A percentile compares a stretch with the other conserved stretches of the same genome.
Conservation (phyloP, 2,888 invertebrate genomes). For the Melinaea marsaeus region DNA sequence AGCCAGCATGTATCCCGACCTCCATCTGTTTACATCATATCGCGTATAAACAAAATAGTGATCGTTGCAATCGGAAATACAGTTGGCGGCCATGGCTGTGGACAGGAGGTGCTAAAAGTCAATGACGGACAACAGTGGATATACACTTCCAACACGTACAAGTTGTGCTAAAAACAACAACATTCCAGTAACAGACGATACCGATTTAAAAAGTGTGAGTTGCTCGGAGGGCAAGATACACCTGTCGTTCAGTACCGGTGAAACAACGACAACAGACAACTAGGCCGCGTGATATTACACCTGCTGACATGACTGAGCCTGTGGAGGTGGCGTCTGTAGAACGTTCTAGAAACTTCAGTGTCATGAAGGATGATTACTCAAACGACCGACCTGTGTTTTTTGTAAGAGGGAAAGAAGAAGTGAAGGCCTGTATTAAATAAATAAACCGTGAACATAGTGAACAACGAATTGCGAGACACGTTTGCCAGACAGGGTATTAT, state of each 20-base stretch:
- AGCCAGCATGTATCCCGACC: too few relatives aligned
- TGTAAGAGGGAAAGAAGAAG: conserved; percentile 28
- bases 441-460: conserved; percentile 36
- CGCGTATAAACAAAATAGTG: too few relatives aligned
- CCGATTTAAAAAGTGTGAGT: conserved; percentile 1
- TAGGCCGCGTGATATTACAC: conserved; percentile 33
- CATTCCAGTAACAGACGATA: neutral
- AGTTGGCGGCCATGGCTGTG: too few relatives aligned
- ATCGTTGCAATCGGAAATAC: too few relatives aligned
- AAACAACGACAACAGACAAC: conserved; percentile 15
- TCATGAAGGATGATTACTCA: conserved; percentile 37
- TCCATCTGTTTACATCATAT: too few relatives aligned
- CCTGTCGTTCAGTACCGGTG: conserved; percentile 28
- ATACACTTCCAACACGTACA: too few relatives aligned
- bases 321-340: conserved; percentile 30
- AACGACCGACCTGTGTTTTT: conserved; percentile 26
- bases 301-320: conserved; percentile 34
- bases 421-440: conserved; percentile 24
- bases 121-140: too few relatives aligned
- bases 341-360: neutral
- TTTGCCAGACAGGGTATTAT: conserved; percentile 34
- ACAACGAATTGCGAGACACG: conserved; percentile 27
- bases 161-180: neutral
- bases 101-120: too few relatives aligned
- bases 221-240: conserved; percentile 16